Conservation (phyloP, 2,888 invertebrate genomes). For the Protonemura montana region DNA sequence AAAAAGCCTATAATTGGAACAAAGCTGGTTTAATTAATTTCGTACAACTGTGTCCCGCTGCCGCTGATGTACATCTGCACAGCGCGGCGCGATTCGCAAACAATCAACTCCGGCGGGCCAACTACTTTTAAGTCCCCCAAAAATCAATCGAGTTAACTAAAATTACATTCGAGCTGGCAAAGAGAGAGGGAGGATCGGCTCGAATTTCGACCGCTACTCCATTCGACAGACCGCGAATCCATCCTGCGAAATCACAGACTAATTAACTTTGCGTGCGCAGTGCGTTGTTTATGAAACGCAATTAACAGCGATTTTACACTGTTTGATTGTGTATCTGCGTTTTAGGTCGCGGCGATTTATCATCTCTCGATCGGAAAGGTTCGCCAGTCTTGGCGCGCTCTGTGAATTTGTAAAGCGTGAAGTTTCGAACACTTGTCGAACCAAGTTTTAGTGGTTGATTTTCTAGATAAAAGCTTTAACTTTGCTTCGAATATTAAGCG, state of each 20-base stretch:
- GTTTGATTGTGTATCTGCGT: not conserved
- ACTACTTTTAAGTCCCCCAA: constrained; percentile 15
- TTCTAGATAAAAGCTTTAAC: not conserved
- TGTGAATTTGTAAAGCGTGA: not conserved
- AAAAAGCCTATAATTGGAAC: constrained; percentile 37
- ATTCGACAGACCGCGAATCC: not conserved
- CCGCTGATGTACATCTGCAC: not conserved
- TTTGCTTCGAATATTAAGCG: not conserved
- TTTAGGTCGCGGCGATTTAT: not conserved
- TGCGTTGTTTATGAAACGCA: not conserved
- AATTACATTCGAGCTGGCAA: not conserved
- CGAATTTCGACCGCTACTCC: not conserved
- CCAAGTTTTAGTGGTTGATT: not conserved
- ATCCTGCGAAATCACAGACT: not conserved
- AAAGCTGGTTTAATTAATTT: constrained; percentile 35
- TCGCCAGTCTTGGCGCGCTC: not conserved
- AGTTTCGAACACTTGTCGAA: not conserved
- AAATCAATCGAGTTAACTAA: constrained; percentile 24
- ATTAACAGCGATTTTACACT: not conserved
- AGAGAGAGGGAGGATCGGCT: not conserved
- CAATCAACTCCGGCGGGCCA: constrained; percentile 25
- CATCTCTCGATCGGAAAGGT: not conserved
- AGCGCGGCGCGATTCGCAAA: constrained; percentile 16
- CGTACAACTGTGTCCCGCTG: not conserved
- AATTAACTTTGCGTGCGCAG: not conserved